Conservation (phyloP, 2,113 vertebrate genomes). For the Nycticryphes semicollaris region DNA sequence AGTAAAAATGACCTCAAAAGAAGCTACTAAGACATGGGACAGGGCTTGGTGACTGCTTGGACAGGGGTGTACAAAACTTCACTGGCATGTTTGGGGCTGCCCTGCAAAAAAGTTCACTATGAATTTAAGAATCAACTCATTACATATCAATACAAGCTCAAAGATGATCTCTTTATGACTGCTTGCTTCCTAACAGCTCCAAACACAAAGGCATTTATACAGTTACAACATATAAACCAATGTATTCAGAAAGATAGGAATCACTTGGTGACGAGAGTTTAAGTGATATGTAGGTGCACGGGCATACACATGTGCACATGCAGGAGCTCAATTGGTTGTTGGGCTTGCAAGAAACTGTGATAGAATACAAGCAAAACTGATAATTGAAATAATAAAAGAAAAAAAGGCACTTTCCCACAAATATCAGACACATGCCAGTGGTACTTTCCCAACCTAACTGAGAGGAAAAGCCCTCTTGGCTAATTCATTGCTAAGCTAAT, state of each 20-base stretch:
- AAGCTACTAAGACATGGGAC: not conserved
- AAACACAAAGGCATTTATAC: not conserved
- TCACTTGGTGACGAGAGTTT: not conserved
- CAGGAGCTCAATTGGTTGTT: not conserved
- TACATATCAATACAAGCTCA: not conserved
- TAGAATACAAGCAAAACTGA: not conserved
- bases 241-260: not conserved
- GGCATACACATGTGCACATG: not conserved
- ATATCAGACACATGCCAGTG: constrained; percentile 25
- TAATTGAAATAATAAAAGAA: constrained; percentile 5
- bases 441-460: constrained; percentile 62
- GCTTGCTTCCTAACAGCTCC: not conserved
- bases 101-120: not conserved
- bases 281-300: not conserved
- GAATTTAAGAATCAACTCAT: not conserved
- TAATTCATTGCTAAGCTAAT: constrained; percentile 72
- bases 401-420: constrained; percentile 46
- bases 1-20: not conserved
- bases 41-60: not conserved
- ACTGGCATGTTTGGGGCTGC: not conserved
- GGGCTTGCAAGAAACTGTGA: not conserved
- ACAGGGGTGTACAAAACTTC: not conserved
- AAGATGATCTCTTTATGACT: not conserved
- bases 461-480: constrained; percentile 70
- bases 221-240: not conserved